Base-by-base conservation (phyloP, 2,888 invertebrate genomes). In the Stenurella melanura region DNA sequence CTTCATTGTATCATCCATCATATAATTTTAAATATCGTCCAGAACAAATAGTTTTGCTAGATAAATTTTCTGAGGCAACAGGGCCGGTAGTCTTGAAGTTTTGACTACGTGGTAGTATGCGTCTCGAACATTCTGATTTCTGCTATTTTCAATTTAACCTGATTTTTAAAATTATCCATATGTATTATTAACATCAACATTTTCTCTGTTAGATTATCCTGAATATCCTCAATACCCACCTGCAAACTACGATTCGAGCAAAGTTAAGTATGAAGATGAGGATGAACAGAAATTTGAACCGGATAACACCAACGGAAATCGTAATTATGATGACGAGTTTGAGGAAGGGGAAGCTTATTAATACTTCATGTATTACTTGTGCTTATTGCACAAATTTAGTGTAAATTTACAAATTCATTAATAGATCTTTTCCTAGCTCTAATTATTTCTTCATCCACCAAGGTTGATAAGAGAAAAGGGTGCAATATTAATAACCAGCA, bases 231-330 rank as follows among this genome's bases (percentile, higher is more conserved):
- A 92, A 67, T 92, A 91, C 85, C 91, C 92, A 73, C 84, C 90
- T 30, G 89, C 93, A 77, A 90, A 92, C 21, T 92, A 93, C 73
- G 91, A 93, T 83, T 92, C 92, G 76, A 90, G 92, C 7, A 92
- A 92, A 77, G 92, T 94, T 82, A 95, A 95, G 85, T 94, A 93
- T 86, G 94, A 94, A 86, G 92, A 93, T 12, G 91, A 94, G 70
- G 93, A 94, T 63, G 95, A 95, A 85, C 93, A 93, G 84, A 95
- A 95, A 85, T 95, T 94, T 87, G 92, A 94, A 84, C 94, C 94
- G 0, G 91, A 91, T 54, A 91, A 91, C 81, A 85, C 89, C 15
- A 89, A 89, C 67, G 90, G 90, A 84, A 89, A 89, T 64, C 75
- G 81, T 54, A 84, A 89, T 80, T 89, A 89, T 73, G 88, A 89